Base-by-base conservation (phyloP, 2,888 invertebrate genomes). In the Eupithecia pulchellata region DNA sequence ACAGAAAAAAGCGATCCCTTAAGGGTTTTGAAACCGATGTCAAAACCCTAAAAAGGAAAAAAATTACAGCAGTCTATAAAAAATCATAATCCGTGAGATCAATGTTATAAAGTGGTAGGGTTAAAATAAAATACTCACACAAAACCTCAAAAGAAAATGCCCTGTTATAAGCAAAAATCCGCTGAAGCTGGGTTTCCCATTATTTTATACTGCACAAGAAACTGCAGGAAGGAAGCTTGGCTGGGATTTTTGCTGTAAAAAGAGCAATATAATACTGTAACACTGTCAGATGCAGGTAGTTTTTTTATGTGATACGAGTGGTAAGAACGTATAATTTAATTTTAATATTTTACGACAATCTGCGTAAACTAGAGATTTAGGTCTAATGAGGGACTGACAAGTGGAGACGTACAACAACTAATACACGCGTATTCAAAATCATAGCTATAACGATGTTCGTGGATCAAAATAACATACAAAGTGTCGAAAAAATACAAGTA, bases 131-230 rank as follows among this genome's bases (percentile, higher is more conserved):
- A 84, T 86, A 82, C 78, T 84, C 82, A 81, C 79, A 78, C 79
- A 78, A n/a, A 82, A 80, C 82, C 78, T 74, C 78, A 72, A 73
- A 74, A 64, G 39, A 42, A 69, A 71, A 74, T 34, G 68, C 58
- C 75, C 67, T 69, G 79, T 75, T 81, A 78, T 81, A 81, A 81
- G 80, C 72, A 79, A 82, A 82, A 85, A 82, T 84, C 81, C 78
- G 72, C 64, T 69, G 71, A 69, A 64, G 72, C 77, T 78, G 81
- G 82, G 81, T 82, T 78, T 80, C 78, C 77, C 75, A 82, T 78
- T 79, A 79, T 85, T 87, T 87, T 86, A 86, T 86, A 83, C 82
- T 80, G 78, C 78, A 81, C 81, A 81, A 84, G 81, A 79, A 86
- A 84, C 83, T 82, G 70, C 75, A 81, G 82, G 83, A 85, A 85